Conservation (phyloP, 2,797 vertebrate species). For the Babyrousa celebensis region DNA sequence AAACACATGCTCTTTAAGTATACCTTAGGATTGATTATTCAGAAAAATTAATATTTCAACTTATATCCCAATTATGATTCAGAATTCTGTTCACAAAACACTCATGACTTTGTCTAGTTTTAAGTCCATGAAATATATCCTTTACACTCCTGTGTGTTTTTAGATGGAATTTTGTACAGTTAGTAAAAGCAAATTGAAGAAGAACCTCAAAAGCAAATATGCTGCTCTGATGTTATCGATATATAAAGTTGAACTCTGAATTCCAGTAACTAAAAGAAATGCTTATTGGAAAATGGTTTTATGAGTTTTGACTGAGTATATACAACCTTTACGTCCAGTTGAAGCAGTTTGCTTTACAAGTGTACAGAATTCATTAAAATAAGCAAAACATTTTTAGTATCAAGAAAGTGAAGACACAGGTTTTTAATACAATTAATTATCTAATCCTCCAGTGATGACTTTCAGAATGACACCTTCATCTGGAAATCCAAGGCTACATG, state of each 20-base stretch:
- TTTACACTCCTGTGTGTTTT: neutral
- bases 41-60: neutral
- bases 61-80: neutral
- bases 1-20: neutral
- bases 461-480: conserved; percentile 81
- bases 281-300: conserved; percentile 76
- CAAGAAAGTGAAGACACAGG: conserved; percentile 82
- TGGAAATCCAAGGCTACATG: conserved; percentile 80
- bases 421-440: conserved; percentile 76
- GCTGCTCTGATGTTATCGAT: neutral
- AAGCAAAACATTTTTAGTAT: conserved; percentile 85
- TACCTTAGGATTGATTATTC: neutral
- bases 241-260: conserved; percentile 84
- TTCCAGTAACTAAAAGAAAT: conserved; percentile 78
- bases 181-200: conserved; percentile 52
- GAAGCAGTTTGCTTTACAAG: conserved; percentile 79
- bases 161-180: conserved; percentile 32
- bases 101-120: neutral
- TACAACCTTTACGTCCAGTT: conserved; percentile 78
- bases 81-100: conserved; percentile 56
- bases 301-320: conserved; percentile 80
- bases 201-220: conserved; percentile 6
- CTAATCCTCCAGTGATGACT: conserved; percentile 74
- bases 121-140: conserved; percentile 7
- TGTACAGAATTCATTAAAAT: conserved; percentile 85